Conservation (phyloP, 2,888 invertebrate genomes). For the Aporophyla nigra region DNA sequence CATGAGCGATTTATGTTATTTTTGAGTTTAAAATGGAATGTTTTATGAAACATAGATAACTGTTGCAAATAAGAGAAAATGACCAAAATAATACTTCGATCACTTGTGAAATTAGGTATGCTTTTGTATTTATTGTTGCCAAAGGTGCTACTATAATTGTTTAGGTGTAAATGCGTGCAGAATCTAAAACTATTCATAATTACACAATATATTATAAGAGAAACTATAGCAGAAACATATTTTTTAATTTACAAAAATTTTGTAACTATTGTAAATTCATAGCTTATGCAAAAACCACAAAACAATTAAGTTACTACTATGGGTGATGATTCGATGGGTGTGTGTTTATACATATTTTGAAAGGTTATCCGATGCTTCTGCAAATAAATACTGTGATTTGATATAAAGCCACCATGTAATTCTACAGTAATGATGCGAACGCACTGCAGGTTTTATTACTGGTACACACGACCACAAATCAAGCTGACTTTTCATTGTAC, state of each 20-base stretch:
- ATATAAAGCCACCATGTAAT: conserved; percentile 25
- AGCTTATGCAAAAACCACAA: conserved; percentile 16
- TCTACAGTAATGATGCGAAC: conserved; percentile 1
- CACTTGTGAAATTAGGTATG: conserved; percentile 15
- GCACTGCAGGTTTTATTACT: conserved; percentile 1
- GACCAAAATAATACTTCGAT: neutral
- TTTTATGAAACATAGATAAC: neutral
- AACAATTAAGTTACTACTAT: conserved; percentile 14
- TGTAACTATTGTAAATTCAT: conserved; percentile 5
- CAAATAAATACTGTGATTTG: conserved; percentile 48
- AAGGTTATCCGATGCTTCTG: conserved; percentile 23
- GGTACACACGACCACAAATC: neutral
- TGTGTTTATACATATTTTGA: conserved; percentile 10
- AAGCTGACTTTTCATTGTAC: too few relatives aligned
- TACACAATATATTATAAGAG: conserved; percentile 1
- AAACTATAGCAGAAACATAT: conserved; percentile 10
- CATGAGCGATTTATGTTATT: conserved; percentile 1
- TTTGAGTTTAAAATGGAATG: neutral
- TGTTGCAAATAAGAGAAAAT: neutral
- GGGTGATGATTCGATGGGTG: neutral
- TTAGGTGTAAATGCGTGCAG: conserved; percentile 43
- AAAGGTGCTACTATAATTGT: conserved; percentile 63
- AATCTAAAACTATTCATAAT: conserved; percentile 11
- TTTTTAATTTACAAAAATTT: conserved; percentile 5
- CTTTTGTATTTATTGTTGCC: conserved; percentile 41